These are phyloP conservation scores for Anseranas semipalmata DNA, from an alignment of 2,113 vertebrate species.

Conservation along the genomic window DNA sequence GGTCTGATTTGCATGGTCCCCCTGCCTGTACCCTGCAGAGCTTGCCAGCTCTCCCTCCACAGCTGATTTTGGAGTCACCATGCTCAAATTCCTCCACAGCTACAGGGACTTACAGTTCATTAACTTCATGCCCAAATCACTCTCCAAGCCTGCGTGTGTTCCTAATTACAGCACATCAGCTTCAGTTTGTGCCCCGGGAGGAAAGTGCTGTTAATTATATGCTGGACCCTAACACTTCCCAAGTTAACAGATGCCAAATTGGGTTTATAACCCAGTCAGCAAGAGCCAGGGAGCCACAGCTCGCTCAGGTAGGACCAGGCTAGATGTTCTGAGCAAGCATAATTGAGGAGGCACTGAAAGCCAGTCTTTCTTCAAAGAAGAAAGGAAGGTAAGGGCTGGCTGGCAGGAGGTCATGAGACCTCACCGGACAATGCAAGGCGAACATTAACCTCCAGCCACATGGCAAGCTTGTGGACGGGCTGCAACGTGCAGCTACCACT, in stretches of 20 bases:
- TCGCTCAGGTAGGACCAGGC: background rate
- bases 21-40: background rate
- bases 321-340: background rate
- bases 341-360: slow-evolving; percentile 6
- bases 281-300: slow-evolving; percentile 11
- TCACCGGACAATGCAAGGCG: background rate
- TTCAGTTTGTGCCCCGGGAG: background rate
- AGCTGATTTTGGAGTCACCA: slow-evolving; percentile 50
- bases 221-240: slow-evolving; percentile 25
- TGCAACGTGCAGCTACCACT: background rate
- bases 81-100: slow-evolving; percentile 40
- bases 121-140: slow-evolving; percentile 62
- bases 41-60: background rate
- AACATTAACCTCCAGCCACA: background rate
- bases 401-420: background rate
- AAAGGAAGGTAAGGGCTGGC: background rate
- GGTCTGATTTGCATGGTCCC: background rate
- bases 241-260: slow-evolving; percentile 51
- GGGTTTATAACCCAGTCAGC: slow-evolving; percentile 7
- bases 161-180: slow-evolving; percentile 73
- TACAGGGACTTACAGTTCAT: slow-evolving; percentile 56
- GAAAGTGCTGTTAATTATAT: slow-evolving; percentile 61
- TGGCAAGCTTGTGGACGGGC: background rate
- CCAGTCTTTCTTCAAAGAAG: background rate
- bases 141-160: slow-evolving; percentile 44